A percentile compares a stretch with the other conserved stretches of the same genome.
Conservation (phyloP, 92 coral and sea anemone genomes). For the Epizoanthus rinbou region DNA sequence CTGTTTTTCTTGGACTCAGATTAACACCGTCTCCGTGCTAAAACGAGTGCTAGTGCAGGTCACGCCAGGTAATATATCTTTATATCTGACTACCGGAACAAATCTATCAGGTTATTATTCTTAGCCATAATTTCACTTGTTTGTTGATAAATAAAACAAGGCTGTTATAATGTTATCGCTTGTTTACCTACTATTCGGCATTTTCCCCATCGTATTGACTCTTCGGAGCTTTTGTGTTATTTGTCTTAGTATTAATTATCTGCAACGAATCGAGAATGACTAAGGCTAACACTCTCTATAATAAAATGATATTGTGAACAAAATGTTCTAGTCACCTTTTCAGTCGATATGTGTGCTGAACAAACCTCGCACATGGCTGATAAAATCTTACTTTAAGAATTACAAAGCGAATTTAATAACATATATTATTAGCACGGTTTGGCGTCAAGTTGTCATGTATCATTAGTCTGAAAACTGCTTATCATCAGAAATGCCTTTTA, state of each 20-base stretch:
- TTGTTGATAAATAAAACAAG: not conserved
- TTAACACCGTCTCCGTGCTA: not conserved
- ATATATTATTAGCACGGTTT: not conserved
- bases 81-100: not conserved
- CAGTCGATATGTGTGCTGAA: not conserved
- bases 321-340: not conserved
- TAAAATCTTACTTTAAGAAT: not conserved
- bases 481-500: not conserved
- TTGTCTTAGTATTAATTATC: not conserved
- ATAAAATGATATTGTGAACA: not conserved
- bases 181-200: slow-evolving; percentile 1
- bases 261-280: not conserved
- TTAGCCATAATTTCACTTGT: not conserved
- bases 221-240: not conserved
- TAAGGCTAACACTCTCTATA: not conserved
- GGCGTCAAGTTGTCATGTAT: not conserved
- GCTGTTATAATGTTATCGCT: not conserved
- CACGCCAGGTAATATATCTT: slow-evolving; percentile 1
- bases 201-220: not conserved
- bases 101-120: not conserved
- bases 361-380: not conserved
- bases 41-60: slow-evolving; percentile 2
- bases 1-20: not conserved
- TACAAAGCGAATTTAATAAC: not conserved
- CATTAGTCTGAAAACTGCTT: not conserved